Base-by-base conservation (phyloP, 2,113 vertebrate genomes). In the Trogon surrucura region DNA sequence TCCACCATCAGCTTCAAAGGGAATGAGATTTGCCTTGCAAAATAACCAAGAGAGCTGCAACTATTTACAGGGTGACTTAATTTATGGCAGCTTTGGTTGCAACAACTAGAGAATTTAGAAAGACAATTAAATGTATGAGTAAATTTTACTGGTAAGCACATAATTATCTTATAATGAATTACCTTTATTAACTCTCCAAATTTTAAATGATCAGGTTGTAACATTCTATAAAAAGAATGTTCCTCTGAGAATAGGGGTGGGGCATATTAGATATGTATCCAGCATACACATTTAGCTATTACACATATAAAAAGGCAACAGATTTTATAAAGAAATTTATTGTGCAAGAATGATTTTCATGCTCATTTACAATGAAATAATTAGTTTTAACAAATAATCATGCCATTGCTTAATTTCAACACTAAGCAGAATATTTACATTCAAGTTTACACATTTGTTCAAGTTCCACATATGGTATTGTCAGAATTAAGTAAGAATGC, bases 361-460 rank as follows among this genome's bases (percentile, higher is more conserved):
- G 97, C 97, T 96, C 81, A 97, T 94, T 96, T 97, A 93, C 97
- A 98, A 97, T 95, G 96, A 96, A 97, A 97, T 87, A 96, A 97
- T 97, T 97, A 96, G 29, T 95, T 94, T 96, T 80, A 95, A 98
- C 97, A 97, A 90, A 97, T 91, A 97, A 96, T 96, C 97, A 98
- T 98, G 97, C 97, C 97, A 91, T 96, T 92, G 91, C 96, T 92
- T 96, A 96, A 94, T 97, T 97, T 97, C 97, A 97, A 97, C 88
- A 96, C 96, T 97, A 96, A 92, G 91, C 88, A 97, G 93, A 82
- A 80, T 98, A 98, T 98, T 97, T 99, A 99, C 98, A 99, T 99
- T 99, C 98, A 99, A 99, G 98, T 99, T 98, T 98, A 97, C 97
- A 95, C 27, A 17, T 94, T 97, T 95, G 86, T 97, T 93, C 97